Evolutionary conservation across 2,888 invertebrate species (phyloP), one percentile per base, ranked within the genome.

Genomic region (Cataglyphis cursor): DNA sequence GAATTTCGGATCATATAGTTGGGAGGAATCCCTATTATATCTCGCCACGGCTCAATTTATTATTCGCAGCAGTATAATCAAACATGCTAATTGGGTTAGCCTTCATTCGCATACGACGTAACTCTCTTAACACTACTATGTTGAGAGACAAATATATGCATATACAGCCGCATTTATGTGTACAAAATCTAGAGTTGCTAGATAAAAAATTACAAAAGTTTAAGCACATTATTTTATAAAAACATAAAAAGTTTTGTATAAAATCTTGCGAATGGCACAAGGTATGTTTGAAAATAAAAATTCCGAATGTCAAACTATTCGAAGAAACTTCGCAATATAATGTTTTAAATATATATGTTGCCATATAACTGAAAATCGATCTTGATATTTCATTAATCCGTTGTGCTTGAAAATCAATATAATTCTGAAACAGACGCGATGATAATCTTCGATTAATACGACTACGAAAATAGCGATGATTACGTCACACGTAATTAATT

Each of bases 71-170:
- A 61, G 75, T 64, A 73, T 86, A 90, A 90, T 90, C 74, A 81
- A 85, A 61, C 81, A 65, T 75, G 82, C 73, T 89, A 91, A 91
- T 90, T 88, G 80, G 88, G 75, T 91, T 90, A 90, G 76, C 88
- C 87, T 89, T 89, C 28, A 38, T 54, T 15, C 44, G 9, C 24
- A n/a, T 57, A 12, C 54, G 66, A 66, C 66, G 57, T 31, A 57
- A 35, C 24, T 78, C 78, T 80, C 44, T 59, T 44, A 41, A 31
- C 44, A 72, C 48, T 59, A 38, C 57, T 21, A 3, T 41, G 12
- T 38, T 21, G 48, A n/a, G 48, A 51, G 48, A 51, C 1, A 51
- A 51, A 51, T 51, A 51, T 51, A 62, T 44, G 21, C 15, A 5
- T 48, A 9, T 12, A 4, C 12, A n/a, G 5, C 10, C 41, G 18